Evolutionary conservation across 2,797 vertebrate species (phyloP).

Genomic region (Ctenopoma multispine): DNA sequence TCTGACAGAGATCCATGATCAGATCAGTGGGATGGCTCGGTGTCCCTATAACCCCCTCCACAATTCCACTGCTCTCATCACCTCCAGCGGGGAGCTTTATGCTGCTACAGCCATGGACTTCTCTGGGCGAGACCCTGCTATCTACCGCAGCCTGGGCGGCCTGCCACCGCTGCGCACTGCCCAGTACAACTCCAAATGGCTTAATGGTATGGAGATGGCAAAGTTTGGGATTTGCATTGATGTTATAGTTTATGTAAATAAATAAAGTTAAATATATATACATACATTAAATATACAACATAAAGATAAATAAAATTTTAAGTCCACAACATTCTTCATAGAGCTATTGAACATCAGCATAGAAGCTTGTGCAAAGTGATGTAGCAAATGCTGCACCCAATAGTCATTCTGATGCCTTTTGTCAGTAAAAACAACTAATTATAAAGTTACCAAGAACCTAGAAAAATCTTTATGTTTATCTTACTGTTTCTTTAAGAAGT

Average conservation of each 20-base stretch:
- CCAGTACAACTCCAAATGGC: conserved; percentile 99
- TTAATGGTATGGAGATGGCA: conserved; percentile 87
- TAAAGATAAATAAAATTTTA: conserved; percentile 9
- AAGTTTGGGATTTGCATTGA: neutral
- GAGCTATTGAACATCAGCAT: no score
- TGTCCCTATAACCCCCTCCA: conserved; percentile 97
- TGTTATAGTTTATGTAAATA: conserved; percentile 6
- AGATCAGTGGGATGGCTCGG: conserved; percentile 98
- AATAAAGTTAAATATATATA: no score
- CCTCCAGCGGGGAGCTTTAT: conserved; percentile 93
- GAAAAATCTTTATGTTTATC: conserved; percentile 33
- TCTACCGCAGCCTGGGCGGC: conserved; percentile 94
- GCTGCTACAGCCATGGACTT: conserved; percentile 99
- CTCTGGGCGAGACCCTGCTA: conserved; percentile 95
- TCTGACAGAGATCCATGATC: conserved; percentile 94
- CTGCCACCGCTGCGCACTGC: conserved; percentile 95
- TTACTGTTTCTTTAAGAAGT: conserved; percentile 16
- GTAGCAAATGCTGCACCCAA: neutral
- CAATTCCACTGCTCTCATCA: conserved; percentile 97
- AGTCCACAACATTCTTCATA: no score
- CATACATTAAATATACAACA: no score
- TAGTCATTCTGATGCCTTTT: conserved; percentile 32
- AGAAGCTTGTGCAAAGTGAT: neutral
- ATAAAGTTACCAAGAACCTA: conserved; percentile 39
- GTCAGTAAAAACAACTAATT: conserved; percentile 28